Evolutionary conservation across 2,113 vertebrate species (phyloP), one percentile per base, ranked within the genome.

Genomic region (Oreochromis aureus): DNA sequence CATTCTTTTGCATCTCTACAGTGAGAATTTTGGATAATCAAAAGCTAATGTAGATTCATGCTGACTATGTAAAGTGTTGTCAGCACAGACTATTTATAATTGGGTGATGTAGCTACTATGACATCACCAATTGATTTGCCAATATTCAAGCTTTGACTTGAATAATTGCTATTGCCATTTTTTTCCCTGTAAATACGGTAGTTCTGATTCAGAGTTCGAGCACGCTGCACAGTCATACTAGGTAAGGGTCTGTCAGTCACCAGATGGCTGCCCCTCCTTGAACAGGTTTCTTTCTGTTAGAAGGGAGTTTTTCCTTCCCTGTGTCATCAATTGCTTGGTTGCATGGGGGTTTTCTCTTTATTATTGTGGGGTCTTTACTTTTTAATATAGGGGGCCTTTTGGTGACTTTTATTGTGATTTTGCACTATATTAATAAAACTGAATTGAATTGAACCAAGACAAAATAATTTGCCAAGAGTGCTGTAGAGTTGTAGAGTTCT

Each of bases 341-440:
- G 10, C 3, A 18, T 59, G 4, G 27, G 56, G 6, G 0, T 10
- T 36, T 63, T 36, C 30, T 63, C 5, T 63, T 19, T 63, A 34
- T 63, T 36, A 19, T 18, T 11, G 59, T 63, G 32, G 59, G 39
- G 16, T 39, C 10, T 66, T 56, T 56, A 24, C 54, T 24, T 39
- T 36, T 13, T 22, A 39, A 66, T 39, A 66, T 0, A 39, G 6
- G 34, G 61, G 32, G 18, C 61, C 34, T 69, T 66, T 10, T 0
- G 34, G 34, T 39, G 34, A 39, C 34, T 13, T 39, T 39, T 8
- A 10, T 2, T 69, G 63, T 39, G 1, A 1, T 69, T 39, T 69
- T 13, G 0, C 34, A 39, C 0, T 69, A 39, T 22, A 41, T 41
- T 41, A 39, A 69, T 39, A 69, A 22, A 39, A 1, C 11, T 69